Conservation (phyloP, 2,888 invertebrate species). For the Hyposoter dolosus region DNA sequence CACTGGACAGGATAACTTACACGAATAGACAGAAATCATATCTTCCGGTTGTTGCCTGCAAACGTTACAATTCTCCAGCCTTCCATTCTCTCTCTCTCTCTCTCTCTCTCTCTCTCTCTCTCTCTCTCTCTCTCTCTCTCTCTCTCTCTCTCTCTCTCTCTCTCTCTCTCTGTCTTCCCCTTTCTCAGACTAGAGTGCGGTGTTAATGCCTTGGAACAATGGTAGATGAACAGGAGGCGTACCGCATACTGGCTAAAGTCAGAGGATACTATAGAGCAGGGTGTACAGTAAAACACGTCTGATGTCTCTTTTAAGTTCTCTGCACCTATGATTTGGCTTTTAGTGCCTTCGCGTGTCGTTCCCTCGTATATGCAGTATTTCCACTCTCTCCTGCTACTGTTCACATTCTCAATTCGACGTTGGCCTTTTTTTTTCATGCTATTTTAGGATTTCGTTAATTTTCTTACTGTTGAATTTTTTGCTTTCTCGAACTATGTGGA, state of each 20-base stretch:
- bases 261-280: conserved; percentile 67
- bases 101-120: not conserved
- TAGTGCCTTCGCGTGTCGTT: conserved; percentile 2
- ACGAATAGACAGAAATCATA: conserved; percentile 49
- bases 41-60: conserved; percentile 7
- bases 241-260: conserved; percentile 63
- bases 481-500: no score
- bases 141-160: no score
- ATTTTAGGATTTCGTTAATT: not conserved
- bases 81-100: not conserved
- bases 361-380: not conserved
- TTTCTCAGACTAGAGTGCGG: conserved; percentile 12
- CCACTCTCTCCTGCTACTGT: not conserved
- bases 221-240: conserved; percentile 71
- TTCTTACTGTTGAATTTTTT: not conserved
- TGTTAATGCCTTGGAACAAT: conserved; percentile 67
- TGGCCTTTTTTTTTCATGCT: not conserved
- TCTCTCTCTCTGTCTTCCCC: no score
- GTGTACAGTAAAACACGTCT: conserved; percentile 22
- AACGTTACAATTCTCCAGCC: conserved; percentile 6
- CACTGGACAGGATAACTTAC: conserved; percentile 23
- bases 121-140: no score
- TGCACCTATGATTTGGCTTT: conserved; percentile 11
- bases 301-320: conserved; percentile 39
- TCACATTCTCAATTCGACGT: not conserved